These are phyloP conservation scores for Gymnoscopelus microlampas DNA, from an alignment of 2,797 vertebrate genomes.

Conservation along the genomic window DNA sequence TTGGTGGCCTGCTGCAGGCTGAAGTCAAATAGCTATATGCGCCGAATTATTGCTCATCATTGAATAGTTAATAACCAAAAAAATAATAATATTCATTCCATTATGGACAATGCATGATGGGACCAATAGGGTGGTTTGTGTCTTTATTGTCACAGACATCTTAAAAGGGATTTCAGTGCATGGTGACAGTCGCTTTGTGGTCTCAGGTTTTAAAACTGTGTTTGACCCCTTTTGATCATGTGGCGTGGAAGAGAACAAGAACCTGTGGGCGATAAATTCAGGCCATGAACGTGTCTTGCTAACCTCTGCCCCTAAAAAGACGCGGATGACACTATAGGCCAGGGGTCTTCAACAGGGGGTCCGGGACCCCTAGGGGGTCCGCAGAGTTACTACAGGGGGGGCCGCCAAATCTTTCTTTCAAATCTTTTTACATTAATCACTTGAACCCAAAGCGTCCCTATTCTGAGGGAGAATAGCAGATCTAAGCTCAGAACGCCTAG, in stretches of 20 bases:
- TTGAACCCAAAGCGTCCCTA: constrained; percentile 41
- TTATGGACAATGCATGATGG: not conserved
- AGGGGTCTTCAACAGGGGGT: no score
- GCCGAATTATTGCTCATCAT: no score
- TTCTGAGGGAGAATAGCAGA: constrained; percentile 59
- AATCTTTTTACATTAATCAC: no score
- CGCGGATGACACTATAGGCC: constrained; percentile 62
- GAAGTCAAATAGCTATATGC: no score
- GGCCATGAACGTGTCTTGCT: constrained; percentile 86
- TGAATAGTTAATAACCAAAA: no score
- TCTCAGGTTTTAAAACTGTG: constrained; percentile 57
- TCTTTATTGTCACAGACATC: not conserved
- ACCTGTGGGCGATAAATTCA: constrained; percentile 86
- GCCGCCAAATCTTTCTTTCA: no score
- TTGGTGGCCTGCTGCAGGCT: no score
- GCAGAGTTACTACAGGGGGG: no score
- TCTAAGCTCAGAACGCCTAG: no score
- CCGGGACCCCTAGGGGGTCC: no score
- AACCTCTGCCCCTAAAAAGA: constrained; percentile 85
- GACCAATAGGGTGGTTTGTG: not conserved
- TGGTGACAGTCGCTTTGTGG: constrained; percentile 20
- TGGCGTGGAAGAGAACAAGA: constrained; percentile 76
- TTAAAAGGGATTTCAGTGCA: not conserved
- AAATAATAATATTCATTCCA: no score
- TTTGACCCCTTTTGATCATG: constrained; percentile 78